Percentiles rank a stretch among this genome's conserved stretches.
Evolutionary conservation across 2,888 invertebrate species (phyloP).

Genomic region (Brenthis daphne): DNA sequence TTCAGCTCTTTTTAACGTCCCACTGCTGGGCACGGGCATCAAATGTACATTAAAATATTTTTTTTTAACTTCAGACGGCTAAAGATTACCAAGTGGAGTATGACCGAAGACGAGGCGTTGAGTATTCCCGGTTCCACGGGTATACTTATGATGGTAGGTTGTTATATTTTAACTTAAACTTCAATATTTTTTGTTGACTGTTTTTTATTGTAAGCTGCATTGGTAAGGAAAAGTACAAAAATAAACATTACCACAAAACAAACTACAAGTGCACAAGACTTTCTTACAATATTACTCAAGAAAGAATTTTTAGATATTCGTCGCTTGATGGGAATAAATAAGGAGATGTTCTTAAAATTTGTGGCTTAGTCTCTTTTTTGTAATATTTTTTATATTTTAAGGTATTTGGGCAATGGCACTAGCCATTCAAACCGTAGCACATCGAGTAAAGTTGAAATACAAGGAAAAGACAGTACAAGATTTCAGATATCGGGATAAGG

Average conservation of each 20-base stretch:
- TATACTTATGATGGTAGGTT: constrained; percentile 96
- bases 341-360: too few species aligned
- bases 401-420: constrained; percentile 97
- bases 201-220: too few species aligned
- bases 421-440: constrained; percentile 95
- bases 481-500: constrained; percentile 91
- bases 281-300: too few species aligned
- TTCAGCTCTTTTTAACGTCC: too few species aligned
- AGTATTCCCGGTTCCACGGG: constrained; percentile 97
- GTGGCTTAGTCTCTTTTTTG: not conserved
- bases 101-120: constrained; percentile 88
- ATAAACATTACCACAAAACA: too few species aligned
- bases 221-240: too few species aligned
- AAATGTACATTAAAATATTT: too few species aligned
- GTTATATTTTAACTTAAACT: not conserved
- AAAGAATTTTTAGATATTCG: too few species aligned
- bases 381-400: constrained; percentile 42
- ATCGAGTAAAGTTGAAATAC: constrained; percentile 85
- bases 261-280: too few species aligned
- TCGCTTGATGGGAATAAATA: too few species aligned
- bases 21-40: too few species aligned
- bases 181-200: too few species aligned
- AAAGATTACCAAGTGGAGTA: constrained; percentile 94
- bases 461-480: constrained; percentile 91
- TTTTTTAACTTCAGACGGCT: constrained; percentile 87